phyloP scores from a whole-genome alignment of 2,797 vertebrate genomes.

The Silurus lanzhouensis region DNA sequence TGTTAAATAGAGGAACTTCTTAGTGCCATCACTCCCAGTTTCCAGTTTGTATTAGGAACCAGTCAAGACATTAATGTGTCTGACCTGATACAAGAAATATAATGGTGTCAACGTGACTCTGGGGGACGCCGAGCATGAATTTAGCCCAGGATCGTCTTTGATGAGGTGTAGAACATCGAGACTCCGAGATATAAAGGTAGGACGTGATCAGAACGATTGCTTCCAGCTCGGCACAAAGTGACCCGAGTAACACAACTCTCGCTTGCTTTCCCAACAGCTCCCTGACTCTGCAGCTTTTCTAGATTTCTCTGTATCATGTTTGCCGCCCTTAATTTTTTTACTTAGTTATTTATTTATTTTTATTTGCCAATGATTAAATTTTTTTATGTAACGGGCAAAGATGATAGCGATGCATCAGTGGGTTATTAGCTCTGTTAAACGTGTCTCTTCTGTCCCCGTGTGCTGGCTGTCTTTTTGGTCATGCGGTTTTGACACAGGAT shows the following conservation, averaged over 20 bases:
- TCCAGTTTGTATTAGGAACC: slow-evolving; percentile 6
- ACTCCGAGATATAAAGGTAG: neutral
- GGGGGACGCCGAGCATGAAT: slow-evolving; percentile 51
- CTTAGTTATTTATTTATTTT: slow-evolving; percentile 1
- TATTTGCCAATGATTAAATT: neutral
- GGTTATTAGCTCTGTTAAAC: slow-evolving; percentile 31
- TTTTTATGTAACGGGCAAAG: slow-evolving; percentile 32
- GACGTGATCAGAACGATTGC: slow-evolving; percentile 6
- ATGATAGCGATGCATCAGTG: slow-evolving; percentile 33
- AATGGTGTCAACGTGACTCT: slow-evolving; percentile 73
- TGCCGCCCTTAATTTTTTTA: neutral
- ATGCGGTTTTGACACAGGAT: slow-evolving; percentile 26
- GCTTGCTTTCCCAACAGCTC: slow-evolving; percentile 21
- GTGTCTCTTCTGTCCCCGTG: slow-evolving; percentile 55
- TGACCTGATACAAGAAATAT: slow-evolving; percentile 40
- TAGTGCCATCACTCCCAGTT: neutral
- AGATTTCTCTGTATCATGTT: neutral
- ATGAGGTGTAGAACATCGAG: slow-evolving; percentile 1
- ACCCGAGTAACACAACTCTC: slow-evolving; percentile 28
- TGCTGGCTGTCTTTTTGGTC: slow-evolving; percentile 65
- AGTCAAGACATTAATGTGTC: neutral
- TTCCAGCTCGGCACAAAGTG: neutral
- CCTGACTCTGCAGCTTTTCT: slow-evolving; percentile 15
- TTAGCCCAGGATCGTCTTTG: slow-evolving; percentile 24
- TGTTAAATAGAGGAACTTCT: neutral